phyloP scores from a whole-genome alignment of 1,140 invertebrate species.

The Drosophila murphyi region DNA sequence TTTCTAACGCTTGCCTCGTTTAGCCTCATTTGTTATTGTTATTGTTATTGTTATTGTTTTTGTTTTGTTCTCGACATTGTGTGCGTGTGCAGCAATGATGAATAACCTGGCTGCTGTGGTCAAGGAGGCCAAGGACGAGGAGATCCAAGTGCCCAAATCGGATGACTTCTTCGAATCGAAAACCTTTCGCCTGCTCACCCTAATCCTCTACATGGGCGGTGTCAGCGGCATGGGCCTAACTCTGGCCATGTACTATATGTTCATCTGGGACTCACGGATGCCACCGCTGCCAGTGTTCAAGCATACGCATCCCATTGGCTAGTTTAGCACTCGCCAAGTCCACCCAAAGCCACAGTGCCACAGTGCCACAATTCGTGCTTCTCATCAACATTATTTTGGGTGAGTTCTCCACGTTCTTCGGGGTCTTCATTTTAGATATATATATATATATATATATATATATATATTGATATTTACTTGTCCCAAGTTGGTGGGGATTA shows the following conservation, averaged over 20 bases:
- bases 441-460: too few relatives aligned
- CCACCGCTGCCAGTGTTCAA: conserved; percentile 79
- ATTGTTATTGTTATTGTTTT: neutral
- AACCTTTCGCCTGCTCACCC: conserved; percentile 69
- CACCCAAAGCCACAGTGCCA: too few relatives aligned
- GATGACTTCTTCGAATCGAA: conserved; percentile 81
- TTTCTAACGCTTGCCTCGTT: conserved; percentile 7
- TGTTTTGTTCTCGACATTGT: neutral
- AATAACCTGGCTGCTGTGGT: conserved; percentile 59
- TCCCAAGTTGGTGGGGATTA: too few relatives aligned
- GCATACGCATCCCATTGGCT: conserved; percentile 81
- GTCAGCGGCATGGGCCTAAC: conserved; percentile 75
- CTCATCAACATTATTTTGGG: conserved; percentile 33
- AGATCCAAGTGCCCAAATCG: conserved; percentile 72
- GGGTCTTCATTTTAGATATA: neutral
- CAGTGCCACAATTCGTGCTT: neutral
- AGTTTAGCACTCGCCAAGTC: conserved; percentile 5
- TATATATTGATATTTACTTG: too few relatives aligned
- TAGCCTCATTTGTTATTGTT: neutral
- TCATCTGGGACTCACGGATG: conserved; percentile 83
- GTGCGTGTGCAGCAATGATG: conserved; percentile 11
- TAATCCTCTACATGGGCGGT: conserved; percentile 76
- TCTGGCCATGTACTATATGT: conserved; percentile 77
- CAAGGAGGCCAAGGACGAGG: conserved; percentile 76
- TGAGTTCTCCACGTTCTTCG: conserved; percentile 35